Conservation (phyloP, 2,797 vertebrate species). For the Typhlichthys subterraneus region DNA sequence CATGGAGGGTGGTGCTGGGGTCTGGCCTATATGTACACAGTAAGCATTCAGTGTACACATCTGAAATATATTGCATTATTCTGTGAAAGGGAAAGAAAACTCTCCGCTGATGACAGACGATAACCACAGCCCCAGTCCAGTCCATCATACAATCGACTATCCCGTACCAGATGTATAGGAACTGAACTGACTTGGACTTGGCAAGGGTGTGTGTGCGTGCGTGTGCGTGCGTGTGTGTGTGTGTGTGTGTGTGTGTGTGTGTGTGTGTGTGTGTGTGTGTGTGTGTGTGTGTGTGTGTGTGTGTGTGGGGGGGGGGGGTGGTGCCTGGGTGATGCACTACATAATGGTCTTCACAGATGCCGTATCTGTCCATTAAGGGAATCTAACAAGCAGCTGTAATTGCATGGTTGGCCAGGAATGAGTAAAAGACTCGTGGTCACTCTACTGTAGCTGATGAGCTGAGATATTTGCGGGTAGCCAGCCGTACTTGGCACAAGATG, state of each 20-base stretch:
- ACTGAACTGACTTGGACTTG: conserved; percentile 53
- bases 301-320: conserved; percentile 30
- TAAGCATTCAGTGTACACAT: conserved; percentile 47
- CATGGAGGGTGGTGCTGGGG: conserved; percentile 20
- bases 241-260: background rate
- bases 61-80: conserved; percentile 15
- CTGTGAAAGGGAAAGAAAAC: conserved; percentile 45
- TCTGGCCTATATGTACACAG: conserved; percentile 39
- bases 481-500: conserved; percentile 60
- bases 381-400: conserved; percentile 70
- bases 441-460: conserved; percentile 64
- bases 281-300: background rate
- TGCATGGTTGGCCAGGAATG: conserved; percentile 62
- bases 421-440: conserved; percentile 55
- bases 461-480: conserved; percentile 64
- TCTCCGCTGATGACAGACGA: conserved; percentile 59
- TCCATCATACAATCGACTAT: conserved; percentile 18
- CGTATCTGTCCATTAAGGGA: conserved; percentile 66
- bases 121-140: conserved; percentile 29
- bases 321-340: conserved; percentile 63
- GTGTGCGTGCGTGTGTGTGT: too few relatives aligned
- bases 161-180: conserved; percentile 50
- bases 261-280: background rate
- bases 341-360: conserved; percentile 78
- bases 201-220: conserved; percentile 26